phyloP scores from a whole-genome alignment of 2,888 invertebrate species.

The Microplitis manilae region DNA sequence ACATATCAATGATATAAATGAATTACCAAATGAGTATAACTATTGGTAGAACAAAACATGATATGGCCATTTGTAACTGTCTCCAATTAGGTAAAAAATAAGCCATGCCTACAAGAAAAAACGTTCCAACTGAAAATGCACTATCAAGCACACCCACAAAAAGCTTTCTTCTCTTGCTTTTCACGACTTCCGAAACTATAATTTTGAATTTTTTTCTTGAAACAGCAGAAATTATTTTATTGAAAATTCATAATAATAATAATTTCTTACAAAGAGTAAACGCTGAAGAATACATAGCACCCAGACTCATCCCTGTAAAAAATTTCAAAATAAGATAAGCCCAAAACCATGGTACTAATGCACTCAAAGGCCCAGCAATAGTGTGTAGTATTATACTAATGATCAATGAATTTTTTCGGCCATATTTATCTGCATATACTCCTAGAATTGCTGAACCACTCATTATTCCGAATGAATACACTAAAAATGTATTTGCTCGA shows the following conservation, averaged over 20 bases:
- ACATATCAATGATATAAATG: background rate
- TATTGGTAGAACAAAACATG: background rate
- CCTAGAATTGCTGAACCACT: background rate
- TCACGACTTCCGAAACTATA: background rate
- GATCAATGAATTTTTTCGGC: background rate
- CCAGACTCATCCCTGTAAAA: background rate
- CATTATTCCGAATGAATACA: slow-evolving; percentile 72
- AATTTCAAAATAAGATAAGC: background rate
- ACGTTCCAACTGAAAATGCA: background rate
- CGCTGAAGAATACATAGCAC: background rate
- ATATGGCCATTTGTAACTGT: background rate
- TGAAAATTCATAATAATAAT: background rate
- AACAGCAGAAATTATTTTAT: background rate
- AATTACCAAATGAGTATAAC: background rate
- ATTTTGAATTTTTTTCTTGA: background rate
- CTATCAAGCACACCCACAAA: background rate
- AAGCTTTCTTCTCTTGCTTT: background rate
- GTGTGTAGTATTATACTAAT: background rate
- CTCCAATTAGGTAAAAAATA: background rate
- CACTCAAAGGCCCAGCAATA: background rate
- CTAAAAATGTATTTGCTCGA: slow-evolving; percentile 72
- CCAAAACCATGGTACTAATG: background rate
- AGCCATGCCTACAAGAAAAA: background rate
- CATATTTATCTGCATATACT: background rate
- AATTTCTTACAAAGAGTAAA: background rate